phyloP scores from a whole-genome alignment of 2,797 vertebrate genomes.

The Argentina silus region DNA sequence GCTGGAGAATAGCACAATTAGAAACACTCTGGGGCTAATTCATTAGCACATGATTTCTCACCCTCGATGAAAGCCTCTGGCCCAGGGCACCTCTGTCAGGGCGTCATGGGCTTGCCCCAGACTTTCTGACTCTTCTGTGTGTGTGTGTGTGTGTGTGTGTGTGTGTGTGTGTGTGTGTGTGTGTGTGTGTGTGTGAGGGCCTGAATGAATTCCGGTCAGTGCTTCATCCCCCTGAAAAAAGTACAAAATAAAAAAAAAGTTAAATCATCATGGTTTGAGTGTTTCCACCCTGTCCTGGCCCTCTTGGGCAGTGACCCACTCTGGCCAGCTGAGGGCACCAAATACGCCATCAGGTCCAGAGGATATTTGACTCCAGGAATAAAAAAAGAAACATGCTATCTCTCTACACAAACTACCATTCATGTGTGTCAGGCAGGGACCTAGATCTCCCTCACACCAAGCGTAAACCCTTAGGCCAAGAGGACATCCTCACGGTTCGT shows the following conservation, averaged over 20 bases:
- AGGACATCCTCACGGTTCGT: no score
- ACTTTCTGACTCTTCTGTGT: neutral
- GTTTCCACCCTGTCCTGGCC: neutral
- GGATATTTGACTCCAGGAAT: neutral
- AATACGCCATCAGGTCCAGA: neutral
- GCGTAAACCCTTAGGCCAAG: no score
- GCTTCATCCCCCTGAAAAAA: no score
- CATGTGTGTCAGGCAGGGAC: no score
- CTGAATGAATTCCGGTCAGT: neutral
- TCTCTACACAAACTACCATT: neutral
- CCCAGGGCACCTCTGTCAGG: neutral
- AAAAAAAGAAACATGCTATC: neutral
- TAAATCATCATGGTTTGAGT: no score
- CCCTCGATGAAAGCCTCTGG: neutral
- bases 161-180: no score
- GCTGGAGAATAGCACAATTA: neutral
- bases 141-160: neutral
- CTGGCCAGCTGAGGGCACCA: neutral
- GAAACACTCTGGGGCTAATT: neutral
- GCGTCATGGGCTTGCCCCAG: neutral
- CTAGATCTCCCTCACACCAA: no score
- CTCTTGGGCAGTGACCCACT: neutral
- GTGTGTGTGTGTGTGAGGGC: neutral
- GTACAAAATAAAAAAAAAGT: no score
- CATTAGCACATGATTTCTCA: slow-evolving; percentile 3